phyloP scores from a whole-genome alignment of 2,888 invertebrate genomes.

The Artemia sinica region DNA sequence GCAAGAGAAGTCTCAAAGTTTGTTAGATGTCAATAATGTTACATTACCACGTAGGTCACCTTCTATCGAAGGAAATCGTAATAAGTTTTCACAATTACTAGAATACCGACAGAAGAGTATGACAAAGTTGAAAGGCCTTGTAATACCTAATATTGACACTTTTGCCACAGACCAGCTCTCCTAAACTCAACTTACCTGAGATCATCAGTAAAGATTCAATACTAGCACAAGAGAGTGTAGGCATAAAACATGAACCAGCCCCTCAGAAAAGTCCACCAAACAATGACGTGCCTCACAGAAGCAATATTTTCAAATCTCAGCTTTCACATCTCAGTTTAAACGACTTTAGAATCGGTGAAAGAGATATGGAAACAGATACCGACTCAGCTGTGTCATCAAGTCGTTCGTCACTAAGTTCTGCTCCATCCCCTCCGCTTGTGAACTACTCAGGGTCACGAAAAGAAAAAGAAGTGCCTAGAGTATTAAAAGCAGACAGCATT shows the following conservation, averaged over 20 bases:
- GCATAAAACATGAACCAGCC: neutral
- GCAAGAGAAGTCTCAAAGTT: slow-evolving; percentile 37
- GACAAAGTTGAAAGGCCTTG: slow-evolving; percentile 67
- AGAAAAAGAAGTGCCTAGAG: slow-evolving; percentile 32
- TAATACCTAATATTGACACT: slow-evolving; percentile 42
- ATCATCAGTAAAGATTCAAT: slow-evolving; percentile 55
- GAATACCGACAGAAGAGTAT: slow-evolving; percentile 64
- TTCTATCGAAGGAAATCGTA: slow-evolving; percentile 37
- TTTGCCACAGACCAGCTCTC: slow-evolving; percentile 32
- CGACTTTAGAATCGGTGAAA: slow-evolving; percentile 20
- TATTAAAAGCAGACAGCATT: slow-evolving; percentile 58
- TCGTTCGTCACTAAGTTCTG: slow-evolving; percentile 58
- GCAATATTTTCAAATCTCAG: slow-evolving; percentile 26
- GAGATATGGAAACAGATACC: slow-evolving; percentile 50
- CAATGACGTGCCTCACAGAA: slow-evolving; percentile 31
- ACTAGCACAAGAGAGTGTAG: slow-evolving; percentile 28
- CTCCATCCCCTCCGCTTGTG: slow-evolving; percentile 45
- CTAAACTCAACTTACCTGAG: slow-evolving; percentile 57
- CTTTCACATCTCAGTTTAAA: slow-evolving; percentile 16
- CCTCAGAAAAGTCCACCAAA: slow-evolving; percentile 24
- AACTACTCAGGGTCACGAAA: slow-evolving; percentile 34
- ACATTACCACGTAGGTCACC: slow-evolving; percentile 18
- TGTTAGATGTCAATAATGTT: slow-evolving; percentile 32
- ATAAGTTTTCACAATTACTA: slow-evolving; percentile 52
- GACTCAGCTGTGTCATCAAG: slow-evolving; percentile 74